Percentiles rank a stretch among this genome's conserved stretches.
Conservation (phyloP, 2,797 vertebrate genomes). For the Chloroceryle inda region DNA sequence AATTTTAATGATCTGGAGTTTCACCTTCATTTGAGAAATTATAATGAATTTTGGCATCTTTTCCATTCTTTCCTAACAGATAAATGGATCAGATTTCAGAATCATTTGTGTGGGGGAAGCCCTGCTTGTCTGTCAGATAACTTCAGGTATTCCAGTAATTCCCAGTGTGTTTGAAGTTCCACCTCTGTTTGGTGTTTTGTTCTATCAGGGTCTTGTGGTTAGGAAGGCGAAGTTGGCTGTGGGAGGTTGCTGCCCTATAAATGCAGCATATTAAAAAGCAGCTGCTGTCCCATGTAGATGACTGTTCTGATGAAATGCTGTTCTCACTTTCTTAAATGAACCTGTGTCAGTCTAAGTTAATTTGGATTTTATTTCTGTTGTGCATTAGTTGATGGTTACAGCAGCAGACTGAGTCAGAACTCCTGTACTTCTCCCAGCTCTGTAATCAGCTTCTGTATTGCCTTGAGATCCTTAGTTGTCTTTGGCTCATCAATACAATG, state of each 20-base stretch:
- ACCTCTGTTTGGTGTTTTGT: conserved; percentile 45
- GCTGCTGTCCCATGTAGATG: background rate
- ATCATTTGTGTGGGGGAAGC: conserved; percentile 1
- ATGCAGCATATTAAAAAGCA: background rate
- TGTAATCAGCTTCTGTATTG: background rate
- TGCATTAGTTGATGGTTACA: background rate
- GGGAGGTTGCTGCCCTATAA: background rate
- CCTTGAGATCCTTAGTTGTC: background rate
- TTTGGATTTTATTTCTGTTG: background rate
- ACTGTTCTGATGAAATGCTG: conserved; percentile 2
- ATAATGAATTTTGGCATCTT: background rate
- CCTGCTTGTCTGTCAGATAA: background rate
- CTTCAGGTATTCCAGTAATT: conserved; percentile 20
- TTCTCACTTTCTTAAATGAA: background rate
- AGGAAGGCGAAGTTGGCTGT: background rate
- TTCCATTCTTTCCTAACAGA: background rate
- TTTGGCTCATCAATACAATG: background rate
- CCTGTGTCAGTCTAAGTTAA: background rate
- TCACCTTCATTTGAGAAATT: conserved; percentile 19
- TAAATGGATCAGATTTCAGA: conserved; percentile 48
- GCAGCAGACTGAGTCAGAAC: background rate
- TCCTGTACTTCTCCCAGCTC: background rate
- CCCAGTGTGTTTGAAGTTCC: background rate
- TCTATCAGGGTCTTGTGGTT: background rate
- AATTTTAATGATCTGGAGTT: background rate